Evolutionary conservation across 1,140 invertebrate species (phyloP).

Genomic region (Aphis craccivora): DNA sequence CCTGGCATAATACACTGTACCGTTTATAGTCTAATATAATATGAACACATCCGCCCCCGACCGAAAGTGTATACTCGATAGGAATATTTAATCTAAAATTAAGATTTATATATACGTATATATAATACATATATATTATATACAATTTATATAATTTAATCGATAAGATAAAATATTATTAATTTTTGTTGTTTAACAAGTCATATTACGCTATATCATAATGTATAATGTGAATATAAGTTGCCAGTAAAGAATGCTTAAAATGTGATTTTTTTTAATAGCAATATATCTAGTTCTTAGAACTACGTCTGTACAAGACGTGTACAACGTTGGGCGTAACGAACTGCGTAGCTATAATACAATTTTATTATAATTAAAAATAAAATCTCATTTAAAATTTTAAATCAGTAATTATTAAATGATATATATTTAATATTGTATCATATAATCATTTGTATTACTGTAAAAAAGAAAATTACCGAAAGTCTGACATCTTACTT

Average conservation of each 20-base stretch:
- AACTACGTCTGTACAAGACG: too few relatives aligned
- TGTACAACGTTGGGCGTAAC: not conserved
- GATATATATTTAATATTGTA: not conserved
- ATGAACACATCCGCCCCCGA: not conserved
- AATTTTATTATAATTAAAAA: too few relatives aligned
- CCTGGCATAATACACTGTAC: not conserved
- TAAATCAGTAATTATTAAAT: not conserved
- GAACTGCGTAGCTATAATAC: not conserved
- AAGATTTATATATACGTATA: not conserved
- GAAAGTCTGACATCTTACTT: conserved; percentile 9
- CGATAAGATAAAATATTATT: conserved; percentile 22
- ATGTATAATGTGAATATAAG: not conserved
- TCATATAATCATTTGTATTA: not conserved
- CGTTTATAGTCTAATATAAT: not conserved
- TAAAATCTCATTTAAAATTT: not conserved
- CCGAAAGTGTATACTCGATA: not conserved
- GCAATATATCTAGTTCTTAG: not conserved
- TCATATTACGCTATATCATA: not conserved
- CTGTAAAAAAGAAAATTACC: not conserved
- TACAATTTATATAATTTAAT: not conserved
- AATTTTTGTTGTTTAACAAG: not conserved
- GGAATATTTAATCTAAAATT: conserved; percentile 7
- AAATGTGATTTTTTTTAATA: conserved; percentile 5
- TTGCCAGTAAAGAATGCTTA: not conserved
- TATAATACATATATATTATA: not conserved